Conservation (phyloP, 1,140 invertebrate genomes). For the Subanguina moxae region DNA sequence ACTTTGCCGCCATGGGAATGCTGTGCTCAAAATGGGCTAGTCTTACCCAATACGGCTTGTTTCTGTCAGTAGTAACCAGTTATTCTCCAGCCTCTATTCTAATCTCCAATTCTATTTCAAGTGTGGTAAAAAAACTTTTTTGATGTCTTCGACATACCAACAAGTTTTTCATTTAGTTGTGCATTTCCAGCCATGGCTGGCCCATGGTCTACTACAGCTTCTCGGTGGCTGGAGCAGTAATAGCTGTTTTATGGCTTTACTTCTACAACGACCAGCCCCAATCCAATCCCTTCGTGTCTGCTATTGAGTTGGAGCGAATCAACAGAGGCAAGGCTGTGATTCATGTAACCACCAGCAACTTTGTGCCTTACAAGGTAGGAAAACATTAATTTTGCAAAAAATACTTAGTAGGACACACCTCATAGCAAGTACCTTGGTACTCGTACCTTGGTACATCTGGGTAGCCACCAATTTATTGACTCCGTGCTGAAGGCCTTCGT, state of each 20-base stretch:
- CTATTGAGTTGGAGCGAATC: constrained; percentile 32
- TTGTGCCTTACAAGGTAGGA: constrained; percentile 32
- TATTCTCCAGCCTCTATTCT: constrained; percentile 27
- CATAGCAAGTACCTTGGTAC: too few relatives aligned
- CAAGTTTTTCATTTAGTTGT: constrained; percentile 13
- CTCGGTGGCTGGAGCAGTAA: constrained; percentile 19
- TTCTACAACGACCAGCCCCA: constrained; percentile 37
- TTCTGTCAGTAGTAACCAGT: constrained; percentile 30
- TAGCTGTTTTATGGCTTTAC: constrained; percentile 31
- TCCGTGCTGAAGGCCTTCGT: too few relatives aligned
- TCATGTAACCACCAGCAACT: constrained; percentile 29
- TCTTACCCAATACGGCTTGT: constrained; percentile 34
- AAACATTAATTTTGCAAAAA: too few relatives aligned
- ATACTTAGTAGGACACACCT: too few relatives aligned
- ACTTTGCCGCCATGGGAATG: constrained; percentile 37
- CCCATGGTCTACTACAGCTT: constrained; percentile 34
- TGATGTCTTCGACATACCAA: neutral
- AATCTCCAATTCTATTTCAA: constrained; percentile 26
- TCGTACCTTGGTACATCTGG: too few relatives aligned
- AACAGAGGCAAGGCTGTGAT: constrained; percentile 30
- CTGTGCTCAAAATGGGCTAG: constrained; percentile 31
- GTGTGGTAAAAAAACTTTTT: neutral
- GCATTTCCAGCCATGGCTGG: constrained; percentile 32
- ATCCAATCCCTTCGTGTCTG: constrained; percentile 16
- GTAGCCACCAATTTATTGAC: too few relatives aligned